Conservation (phyloP, 2,113 vertebrate species). For the Arothron firmamentum region DNA sequence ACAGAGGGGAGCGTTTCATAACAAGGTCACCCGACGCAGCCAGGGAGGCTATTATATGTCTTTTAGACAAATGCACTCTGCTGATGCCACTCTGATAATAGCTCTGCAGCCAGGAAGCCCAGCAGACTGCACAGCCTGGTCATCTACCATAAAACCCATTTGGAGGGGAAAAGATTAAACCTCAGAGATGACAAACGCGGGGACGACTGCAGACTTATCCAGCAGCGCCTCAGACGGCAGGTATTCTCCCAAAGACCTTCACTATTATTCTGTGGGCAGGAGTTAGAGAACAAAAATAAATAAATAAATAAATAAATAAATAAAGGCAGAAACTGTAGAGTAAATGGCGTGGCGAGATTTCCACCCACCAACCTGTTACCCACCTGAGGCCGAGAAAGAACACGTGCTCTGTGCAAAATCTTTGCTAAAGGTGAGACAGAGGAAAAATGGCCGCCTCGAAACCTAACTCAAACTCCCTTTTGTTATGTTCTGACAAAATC, state of each 20-base stretch:
- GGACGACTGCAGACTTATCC: neutral
- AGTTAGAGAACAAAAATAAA: neutral
- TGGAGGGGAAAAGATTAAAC: slow-evolving; percentile 5
- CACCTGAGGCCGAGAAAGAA: too few species aligned
- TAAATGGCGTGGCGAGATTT: too few species aligned
- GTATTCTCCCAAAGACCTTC: neutral
- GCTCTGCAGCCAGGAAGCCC: neutral
- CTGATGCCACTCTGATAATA: slow-evolving; percentile 3
- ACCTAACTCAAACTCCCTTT: neutral
- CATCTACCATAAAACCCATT: neutral
- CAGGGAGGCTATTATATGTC: slow-evolving; percentile 2
- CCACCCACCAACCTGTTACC: too few species aligned
- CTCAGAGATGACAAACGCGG: neutral
- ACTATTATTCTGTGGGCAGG: neutral
- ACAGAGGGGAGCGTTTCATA: neutral
- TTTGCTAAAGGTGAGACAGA: neutral
- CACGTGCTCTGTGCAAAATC: too few species aligned
- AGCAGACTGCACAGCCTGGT: slow-evolving; percentile 5
- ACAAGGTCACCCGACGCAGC: neutral
- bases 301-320: too few species aligned
- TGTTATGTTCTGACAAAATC: too few species aligned
- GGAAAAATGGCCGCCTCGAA: neutral
- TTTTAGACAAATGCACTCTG: slow-evolving; percentile 3
- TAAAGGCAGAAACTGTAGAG: too few species aligned
- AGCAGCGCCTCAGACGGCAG: neutral